A percentile compares a stretch with the other conserved stretches of the same genome.
phyloP scores from a whole-genome alignment of 2,888 invertebrate genomes.

The Ischnus inquisitorius region DNA sequence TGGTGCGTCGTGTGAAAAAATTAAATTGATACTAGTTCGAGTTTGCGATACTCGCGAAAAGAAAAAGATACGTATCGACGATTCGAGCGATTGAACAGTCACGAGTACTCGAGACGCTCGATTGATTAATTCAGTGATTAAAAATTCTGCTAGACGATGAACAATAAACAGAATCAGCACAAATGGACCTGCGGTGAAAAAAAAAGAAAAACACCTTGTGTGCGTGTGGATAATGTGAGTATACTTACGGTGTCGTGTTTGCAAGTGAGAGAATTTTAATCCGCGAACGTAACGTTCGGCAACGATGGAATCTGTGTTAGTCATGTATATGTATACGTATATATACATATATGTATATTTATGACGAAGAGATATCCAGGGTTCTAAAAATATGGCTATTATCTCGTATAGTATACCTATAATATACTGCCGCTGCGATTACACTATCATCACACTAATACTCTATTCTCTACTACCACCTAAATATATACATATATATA shows the following conservation, averaged over 20 bases:
- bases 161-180: constrained; percentile 33
- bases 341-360: background rate
- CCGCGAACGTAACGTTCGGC: constrained; percentile 6
- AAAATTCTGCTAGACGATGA: constrained; percentile 6
- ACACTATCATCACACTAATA: constrained; percentile 55
- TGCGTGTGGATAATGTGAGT: constrained; percentile 9
- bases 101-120: constrained; percentile 8
- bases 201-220: constrained; percentile 4
- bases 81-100: background rate
- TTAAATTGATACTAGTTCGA: too few relatives aligned
- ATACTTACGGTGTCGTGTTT: constrained; percentile 25
- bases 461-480: constrained; percentile 44
- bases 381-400: constrained; percentile 52
- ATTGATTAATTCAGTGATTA: constrained; percentile 25
- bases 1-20: background rate
- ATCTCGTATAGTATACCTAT: constrained; percentile 33
- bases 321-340: constrained; percentile 4
- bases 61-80: background rate
- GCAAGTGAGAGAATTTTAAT: constrained; percentile 13
- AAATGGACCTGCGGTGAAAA: constrained; percentile 30
- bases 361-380: constrained; percentile 24
- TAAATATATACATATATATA: constrained; percentile 4
- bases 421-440: constrained; percentile 59
- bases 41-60: background rate
- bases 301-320: background rate